Conservation (phyloP, 2,888 invertebrate genomes). For the Lypha dubia region DNA sequence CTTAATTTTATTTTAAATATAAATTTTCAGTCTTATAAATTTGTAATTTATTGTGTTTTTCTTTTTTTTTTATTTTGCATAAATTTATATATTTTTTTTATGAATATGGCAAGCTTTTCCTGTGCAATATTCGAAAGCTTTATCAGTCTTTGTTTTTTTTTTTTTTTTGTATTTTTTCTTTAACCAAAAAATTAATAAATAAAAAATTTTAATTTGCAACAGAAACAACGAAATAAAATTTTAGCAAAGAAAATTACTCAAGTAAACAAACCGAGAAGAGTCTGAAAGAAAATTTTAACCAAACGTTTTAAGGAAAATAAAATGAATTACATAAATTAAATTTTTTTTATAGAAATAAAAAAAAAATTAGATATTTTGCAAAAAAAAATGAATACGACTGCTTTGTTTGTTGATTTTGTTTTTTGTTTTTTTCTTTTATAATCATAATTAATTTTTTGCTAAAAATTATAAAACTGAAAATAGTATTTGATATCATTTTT, state of each 20-base stretch:
- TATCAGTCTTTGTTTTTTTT: slow-evolving; percentile 38
- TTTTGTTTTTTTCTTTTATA: slow-evolving; percentile 46
- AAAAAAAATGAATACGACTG: slow-evolving; percentile 65
- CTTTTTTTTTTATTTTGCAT: too few species aligned
- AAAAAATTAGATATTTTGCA: slow-evolving; percentile 23
- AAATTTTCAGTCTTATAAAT: slow-evolving; percentile 72
- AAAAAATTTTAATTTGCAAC: neutral
- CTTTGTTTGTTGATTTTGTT: slow-evolving; percentile 57
- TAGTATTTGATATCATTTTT: slow-evolving; percentile 57
- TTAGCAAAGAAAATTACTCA: too few species aligned
- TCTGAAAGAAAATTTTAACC: neutral
- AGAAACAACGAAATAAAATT: slow-evolving; percentile 12
- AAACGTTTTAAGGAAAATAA: neutral
- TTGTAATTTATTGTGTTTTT: slow-evolving; percentile 54
- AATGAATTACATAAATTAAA: slow-evolving; percentile 28
- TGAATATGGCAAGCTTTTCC: slow-evolving; percentile 21
- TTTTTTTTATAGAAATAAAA: slow-evolving; percentile 58
- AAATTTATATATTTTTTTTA: slow-evolving; percentile 30
- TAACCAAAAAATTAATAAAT: slow-evolving; percentile 14
- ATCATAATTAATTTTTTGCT: slow-evolving; percentile 69
- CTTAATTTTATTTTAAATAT: slow-evolving; percentile 52
- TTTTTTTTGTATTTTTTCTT: slow-evolving; percentile 20
- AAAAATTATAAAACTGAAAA: slow-evolving; percentile 73
- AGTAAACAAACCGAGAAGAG: too few species aligned
- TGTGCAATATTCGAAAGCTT: slow-evolving; percentile 24